Base-by-base conservation (phyloP, 2,888 invertebrate genomes). In the Drosophila neonasuta region DNA sequence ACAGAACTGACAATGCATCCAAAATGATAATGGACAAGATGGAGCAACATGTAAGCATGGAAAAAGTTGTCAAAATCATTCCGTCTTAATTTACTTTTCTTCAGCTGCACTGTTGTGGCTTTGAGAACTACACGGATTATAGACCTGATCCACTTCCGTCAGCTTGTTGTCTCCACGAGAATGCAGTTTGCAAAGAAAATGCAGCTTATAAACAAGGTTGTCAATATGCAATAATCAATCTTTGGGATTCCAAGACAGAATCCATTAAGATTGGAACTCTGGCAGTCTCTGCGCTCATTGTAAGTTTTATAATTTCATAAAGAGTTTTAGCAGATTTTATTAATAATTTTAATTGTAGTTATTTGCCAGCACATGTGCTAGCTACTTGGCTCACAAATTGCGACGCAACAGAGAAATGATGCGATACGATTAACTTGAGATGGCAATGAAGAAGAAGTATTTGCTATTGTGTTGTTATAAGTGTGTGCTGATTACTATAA, bases 61-160 rank as follows among this genome's bases (percentile, higher is more conserved):
- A 9, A 5, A 24, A 24, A 24, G 24, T 24, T 24, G 24, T 24
- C 6, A 24, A 13, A 4, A 4, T 3, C 3, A 30, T 11, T 30
- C 13, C 3, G 9, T 1, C 20, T 1, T 7, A 39, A 29, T 5
- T 39, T 1, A 4, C 24, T 3, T 11, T 2, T 8, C 3, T 13
- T 50, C 42, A 66, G 71, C 8, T 61, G 0, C 9, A 50, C 7
- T 71, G 71, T 34, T 71, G 71, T 10, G 71, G 71, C 7, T 0
- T 20, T 2, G 54, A 10, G 32, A 32, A 10, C 0, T 3, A 1
- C 24, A 2, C 0, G 0, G 44, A 41, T 29, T 71, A 71, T 39
- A 0, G 0, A 4, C 1, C 0, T 0, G 4, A 30, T 0, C 0
- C 0, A 0, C 6, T 71, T 15, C 61, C 71, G 0, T 0, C 20